Conservation (phyloP, 1,140 invertebrate genomes). For the Drosophila bocki region DNA sequence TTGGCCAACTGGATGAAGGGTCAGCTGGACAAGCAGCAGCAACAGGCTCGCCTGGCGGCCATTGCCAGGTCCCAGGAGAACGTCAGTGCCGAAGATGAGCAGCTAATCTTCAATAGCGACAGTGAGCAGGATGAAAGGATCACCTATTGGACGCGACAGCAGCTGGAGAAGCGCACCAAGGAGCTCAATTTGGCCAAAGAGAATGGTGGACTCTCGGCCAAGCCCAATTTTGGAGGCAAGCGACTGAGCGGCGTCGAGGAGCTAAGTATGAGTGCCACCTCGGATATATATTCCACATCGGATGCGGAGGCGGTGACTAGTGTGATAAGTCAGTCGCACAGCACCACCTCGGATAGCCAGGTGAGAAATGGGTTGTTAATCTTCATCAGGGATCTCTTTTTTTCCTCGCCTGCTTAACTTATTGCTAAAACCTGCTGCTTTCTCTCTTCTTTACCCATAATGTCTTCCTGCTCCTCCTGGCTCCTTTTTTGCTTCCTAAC, state of each 20-base stretch:
- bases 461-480: not conserved
- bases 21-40: slow-evolving; percentile 85
- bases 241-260: slow-evolving; percentile 79
- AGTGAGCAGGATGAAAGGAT: slow-evolving; percentile 86
- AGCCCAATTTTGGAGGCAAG: slow-evolving; percentile 80
- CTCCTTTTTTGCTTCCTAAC: not conserved
- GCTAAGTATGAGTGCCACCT: slow-evolving; percentile 80
- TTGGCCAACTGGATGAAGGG: slow-evolving; percentile 90
- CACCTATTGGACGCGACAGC: slow-evolving; percentile 90
- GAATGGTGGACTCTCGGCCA: slow-evolving; percentile 80
- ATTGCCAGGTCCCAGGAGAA: slow-evolving; percentile 71
- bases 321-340: slow-evolving; percentile 89
- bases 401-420: not conserved
- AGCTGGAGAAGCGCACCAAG: slow-evolving; percentile 88
- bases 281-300: slow-evolving; percentile 84
- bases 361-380: slow-evolving; percentile 79
- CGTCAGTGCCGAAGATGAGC: slow-evolving; percentile 74
- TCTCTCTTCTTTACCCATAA: not conserved
- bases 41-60: slow-evolving; percentile 78
- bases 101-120: slow-evolving; percentile 82
- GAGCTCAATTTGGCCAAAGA: slow-evolving; percentile 87
- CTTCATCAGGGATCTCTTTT: not conserved
- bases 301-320: slow-evolving; percentile 85
- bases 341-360: slow-evolving; percentile 90
- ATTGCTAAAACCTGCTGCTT: slow-evolving; percentile 40